phyloP scores from a whole-genome alignment of 2,797 vertebrate genomes.

The Tenualosa ilisha region DNA sequence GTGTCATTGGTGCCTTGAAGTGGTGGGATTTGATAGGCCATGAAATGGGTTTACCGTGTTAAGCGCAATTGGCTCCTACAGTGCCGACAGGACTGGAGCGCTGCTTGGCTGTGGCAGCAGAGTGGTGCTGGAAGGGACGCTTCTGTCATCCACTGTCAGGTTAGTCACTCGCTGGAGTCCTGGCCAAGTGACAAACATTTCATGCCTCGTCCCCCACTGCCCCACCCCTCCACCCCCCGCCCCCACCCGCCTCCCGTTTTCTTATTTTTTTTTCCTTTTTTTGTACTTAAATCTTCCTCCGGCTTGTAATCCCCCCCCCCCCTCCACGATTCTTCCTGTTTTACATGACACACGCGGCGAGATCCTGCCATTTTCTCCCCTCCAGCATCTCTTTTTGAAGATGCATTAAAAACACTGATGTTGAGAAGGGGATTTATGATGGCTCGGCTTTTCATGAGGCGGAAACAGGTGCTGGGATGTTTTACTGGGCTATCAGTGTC shows the following conservation, averaged over 20 bases:
- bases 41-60: conserved; percentile 45
- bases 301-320: background rate
- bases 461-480: conserved; percentile 7
- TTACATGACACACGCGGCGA: conserved; percentile 4
- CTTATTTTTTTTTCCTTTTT: background rate
- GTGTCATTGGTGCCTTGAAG: conserved; percentile 23
- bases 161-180: background rate
- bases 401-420: background rate
- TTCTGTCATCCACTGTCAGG: conserved; percentile 7
- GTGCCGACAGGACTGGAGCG: background rate
- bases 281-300: background rate
- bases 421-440: background rate
- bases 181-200: background rate
- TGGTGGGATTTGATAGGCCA: conserved; percentile 38
- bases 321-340: background rate
- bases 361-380: background rate
- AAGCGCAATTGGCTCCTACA: conserved; percentile 34
- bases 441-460: background rate
- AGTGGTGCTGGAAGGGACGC: background rate
- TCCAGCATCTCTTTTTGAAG: conserved; percentile 5
- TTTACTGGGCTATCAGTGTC: background rate
- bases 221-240: too few relatives aligned
- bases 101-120: background rate
- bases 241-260: background rate
- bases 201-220: too few relatives aligned